Percentiles rank a stretch among this genome's conserved stretches.
These are phyloP conservation scores for Halcyon badia DNA, from an alignment of 2,797 vertebrate species.

Conservation along the genomic window DNA sequence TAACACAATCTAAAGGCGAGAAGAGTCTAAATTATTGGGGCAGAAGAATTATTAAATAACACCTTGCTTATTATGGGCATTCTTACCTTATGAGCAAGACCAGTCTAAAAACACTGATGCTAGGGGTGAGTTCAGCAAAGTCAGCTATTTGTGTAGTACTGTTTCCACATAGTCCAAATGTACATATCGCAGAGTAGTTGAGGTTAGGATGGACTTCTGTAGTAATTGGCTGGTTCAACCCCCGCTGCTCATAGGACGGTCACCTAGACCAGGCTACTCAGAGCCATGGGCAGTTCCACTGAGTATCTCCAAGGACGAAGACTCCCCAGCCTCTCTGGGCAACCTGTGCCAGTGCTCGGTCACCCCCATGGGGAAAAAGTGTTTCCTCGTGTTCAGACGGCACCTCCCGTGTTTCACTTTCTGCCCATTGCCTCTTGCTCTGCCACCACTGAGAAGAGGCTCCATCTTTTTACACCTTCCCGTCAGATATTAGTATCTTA, in stretches of 20 bases:
- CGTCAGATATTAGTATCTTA: not conserved
- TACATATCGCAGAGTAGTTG: not conserved
- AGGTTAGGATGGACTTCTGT: not conserved
- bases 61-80: not conserved
- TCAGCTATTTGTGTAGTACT: not conserved
- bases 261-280: not conserved
- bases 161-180: not conserved
- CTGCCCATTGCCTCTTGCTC: not conserved
- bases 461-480: not conserved
- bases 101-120: not conserved
- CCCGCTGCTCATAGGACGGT: not conserved
- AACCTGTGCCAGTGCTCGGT: rapidly evolving
- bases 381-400: not conserved
- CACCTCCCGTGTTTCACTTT: not conserved
- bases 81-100: not conserved
- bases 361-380: not conserved
- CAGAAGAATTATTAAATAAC: not conserved
- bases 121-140: rapidly evolving
- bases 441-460: not conserved
- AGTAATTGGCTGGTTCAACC: not conserved
- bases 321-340: not conserved
- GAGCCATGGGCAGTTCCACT: not conserved
- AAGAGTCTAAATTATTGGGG: not conserved
- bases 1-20: not conserved
- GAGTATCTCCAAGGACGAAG: not conserved